Percentiles rank a stretch among this genome's conserved stretches.
These are phyloP conservation scores for Otocyon megalotis DNA, from an alignment of 2,113 vertebrate genomes.

Conservation along the genomic window DNA sequence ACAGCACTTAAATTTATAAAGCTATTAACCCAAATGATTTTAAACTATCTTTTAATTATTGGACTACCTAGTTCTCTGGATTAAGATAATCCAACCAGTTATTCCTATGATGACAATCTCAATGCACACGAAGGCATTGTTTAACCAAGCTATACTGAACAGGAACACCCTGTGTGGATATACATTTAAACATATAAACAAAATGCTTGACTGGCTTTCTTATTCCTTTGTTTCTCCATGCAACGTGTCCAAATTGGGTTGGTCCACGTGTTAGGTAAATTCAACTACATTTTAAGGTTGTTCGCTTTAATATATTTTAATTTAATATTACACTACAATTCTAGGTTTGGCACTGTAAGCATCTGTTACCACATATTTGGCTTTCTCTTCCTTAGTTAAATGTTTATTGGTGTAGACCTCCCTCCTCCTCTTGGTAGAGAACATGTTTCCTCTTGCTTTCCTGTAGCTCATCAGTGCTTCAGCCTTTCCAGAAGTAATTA, in stretches of 20 bases:
- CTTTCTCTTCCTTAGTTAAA: not conserved
- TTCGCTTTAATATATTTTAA: not conserved
- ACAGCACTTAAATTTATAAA: not conserved
- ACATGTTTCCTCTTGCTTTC: not conserved
- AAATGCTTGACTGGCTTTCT: not conserved
- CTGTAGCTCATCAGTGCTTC: not conserved
- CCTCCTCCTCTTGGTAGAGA: not conserved
- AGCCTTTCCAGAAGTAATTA: conserved; percentile 24
- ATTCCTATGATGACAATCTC: not conserved
- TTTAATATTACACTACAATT: not conserved
- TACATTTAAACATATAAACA: not conserved
- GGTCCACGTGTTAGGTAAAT: not conserved
- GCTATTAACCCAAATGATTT: not conserved
- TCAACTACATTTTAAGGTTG: not conserved
- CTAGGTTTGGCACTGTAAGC: not conserved
- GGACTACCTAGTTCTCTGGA: not conserved
- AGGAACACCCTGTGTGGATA: too few species aligned
- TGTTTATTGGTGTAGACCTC: not conserved
- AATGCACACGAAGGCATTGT: not conserved
- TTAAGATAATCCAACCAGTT: not conserved
- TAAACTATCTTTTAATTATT: not conserved
- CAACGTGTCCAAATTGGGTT: not conserved
- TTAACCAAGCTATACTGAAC: not conserved
- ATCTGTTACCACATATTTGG: not conserved
- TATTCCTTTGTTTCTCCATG: not conserved